These are phyloP conservation scores for Eumerus sabulonum DNA, from an alignment of 2,888 invertebrate species.

Conservation along the genomic window DNA sequence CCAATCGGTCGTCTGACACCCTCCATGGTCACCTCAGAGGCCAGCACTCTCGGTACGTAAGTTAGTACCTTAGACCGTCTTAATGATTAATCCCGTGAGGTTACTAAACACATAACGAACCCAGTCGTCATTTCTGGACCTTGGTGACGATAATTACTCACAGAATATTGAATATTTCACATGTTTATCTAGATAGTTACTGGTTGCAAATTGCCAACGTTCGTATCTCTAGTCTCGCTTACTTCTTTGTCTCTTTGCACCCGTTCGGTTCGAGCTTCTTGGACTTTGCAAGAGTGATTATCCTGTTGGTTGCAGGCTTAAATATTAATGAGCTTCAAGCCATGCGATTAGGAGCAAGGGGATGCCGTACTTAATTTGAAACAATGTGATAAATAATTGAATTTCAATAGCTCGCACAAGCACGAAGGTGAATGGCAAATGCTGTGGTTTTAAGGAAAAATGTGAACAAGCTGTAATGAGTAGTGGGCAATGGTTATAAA, in stretches of 20 bases:
- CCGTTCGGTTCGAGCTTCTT: not conserved
- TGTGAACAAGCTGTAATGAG: too few relatives aligned
- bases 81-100: conserved; percentile 67
- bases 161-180: conserved; percentile 55
- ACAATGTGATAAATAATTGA: conserved; percentile 36
- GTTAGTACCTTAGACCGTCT: conserved; percentile 62
- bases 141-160: conserved; percentile 65
- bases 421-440: too few relatives aligned
- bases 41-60: conserved; percentile 33
- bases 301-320: conserved; percentile 41
- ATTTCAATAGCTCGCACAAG: conserved; percentile 29
- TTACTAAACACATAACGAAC: conserved; percentile 42
- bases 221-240: conserved; percentile 1
- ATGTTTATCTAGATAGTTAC: conserved; percentile 16
- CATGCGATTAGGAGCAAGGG: conserved; percentile 10
- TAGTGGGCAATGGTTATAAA: too few relatives aligned
- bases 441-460: too few relatives aligned
- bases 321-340: conserved; percentile 44
- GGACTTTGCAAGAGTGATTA: conserved; percentile 39
- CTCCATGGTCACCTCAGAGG: conserved; percentile 8
- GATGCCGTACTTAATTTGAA: conserved; percentile 1
- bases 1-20: too few relatives aligned
- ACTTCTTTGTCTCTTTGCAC: not conserved
- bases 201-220: not conserved
- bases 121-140: too few relatives aligned